A percentile compares a stretch with the other conserved stretches of the same genome.
phyloP scores from a whole-genome alignment of 2,888 invertebrate genomes.

The Drosophila meridionalis region DNA sequence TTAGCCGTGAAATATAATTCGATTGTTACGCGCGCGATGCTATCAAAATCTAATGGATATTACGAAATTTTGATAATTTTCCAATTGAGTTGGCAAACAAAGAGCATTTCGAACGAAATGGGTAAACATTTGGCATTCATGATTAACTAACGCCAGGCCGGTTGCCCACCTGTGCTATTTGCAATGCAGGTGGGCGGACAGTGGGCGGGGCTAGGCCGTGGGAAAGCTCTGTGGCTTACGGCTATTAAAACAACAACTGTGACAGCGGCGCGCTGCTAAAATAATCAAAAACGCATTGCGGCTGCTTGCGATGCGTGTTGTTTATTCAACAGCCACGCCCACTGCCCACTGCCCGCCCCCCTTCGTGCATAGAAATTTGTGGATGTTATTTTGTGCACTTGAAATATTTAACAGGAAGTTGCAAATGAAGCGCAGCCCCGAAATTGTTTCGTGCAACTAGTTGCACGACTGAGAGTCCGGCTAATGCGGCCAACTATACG shows the following conservation, averaged over 20 bases:
- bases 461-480: conserved; percentile 25
- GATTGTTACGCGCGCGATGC: neutral
- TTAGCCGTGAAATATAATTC: conserved; percentile 4
- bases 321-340: conserved; percentile 19
- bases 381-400: conserved; percentile 35
- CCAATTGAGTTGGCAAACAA: conserved; percentile 8
- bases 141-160: conserved; percentile 30
- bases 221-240: conserved; percentile 20
- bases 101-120: conserved; percentile 5
- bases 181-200: neutral
- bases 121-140: conserved; percentile 9
- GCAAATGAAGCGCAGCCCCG: conserved; percentile 34
- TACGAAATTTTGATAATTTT: conserved; percentile 12
- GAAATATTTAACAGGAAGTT: conserved; percentile 53
- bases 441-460: conserved; percentile 30
- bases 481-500: conserved; percentile 4
- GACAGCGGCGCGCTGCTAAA: conserved; percentile 34
- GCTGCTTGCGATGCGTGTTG: conserved; percentile 16
- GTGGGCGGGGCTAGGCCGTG: too few relatives aligned
- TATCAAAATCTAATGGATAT: neutral
- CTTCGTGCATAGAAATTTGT: conserved; percentile 2
- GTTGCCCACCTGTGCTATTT: neutral
- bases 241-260: conserved; percentile 52
- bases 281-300: conserved; percentile 42
- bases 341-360: neutral